Evolutionary conservation across 2,797 vertebrate species (phyloP), one percentile per base, ranked within the genome.

Genomic region (Coreius guichenoti): DNA sequence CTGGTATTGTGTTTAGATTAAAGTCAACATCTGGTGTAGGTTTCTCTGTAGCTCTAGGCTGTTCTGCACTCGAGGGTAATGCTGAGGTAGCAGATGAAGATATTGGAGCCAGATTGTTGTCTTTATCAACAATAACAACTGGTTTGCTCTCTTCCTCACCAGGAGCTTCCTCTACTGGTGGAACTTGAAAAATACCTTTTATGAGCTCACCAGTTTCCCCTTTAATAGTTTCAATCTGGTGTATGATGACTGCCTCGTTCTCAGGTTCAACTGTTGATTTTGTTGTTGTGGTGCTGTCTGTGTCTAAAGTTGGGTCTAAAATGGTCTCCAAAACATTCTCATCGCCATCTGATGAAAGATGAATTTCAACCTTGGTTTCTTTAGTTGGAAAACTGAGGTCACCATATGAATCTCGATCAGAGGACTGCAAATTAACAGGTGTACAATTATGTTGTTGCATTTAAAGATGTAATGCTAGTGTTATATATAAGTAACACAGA

Each of bases 171-270:
- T 76, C 74, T 75, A 86, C 83, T 29, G 69, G 76, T 14, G 90
- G 85, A 51, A 89, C 54, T 11, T 89, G 90, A 43, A 90, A 72
- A 77, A 91, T 91, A 83, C 92, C 88, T 67, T 88, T 92, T 78
- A 93, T 90, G 19, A 95, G 94, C 88, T 95, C 91, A 0, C 90
- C 92, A 0, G 90, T 94, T 90, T 92, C 90, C 2, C 89, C 56
- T 3, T 90, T 90, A 89, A 90, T 92, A 80, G 91, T 95, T 89
- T 95, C 89, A 67, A 94, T 90, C 88, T 92, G 81, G 9, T 95
- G 93, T 16, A 92, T 91, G 61, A 95, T 94, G 87, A 94, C 90
- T 1, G 89, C 39, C 65, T 90, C 80, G 26, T 89, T 84, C 8
- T 86, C 90, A 36, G 91, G 90, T 68, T 88, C 90, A 47, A 63